A percentile compares a stretch with the other conserved stretches of the same genome.
Conservation (phyloP, 1,140 invertebrate genomes). For the Drosophila sucinea region DNA sequence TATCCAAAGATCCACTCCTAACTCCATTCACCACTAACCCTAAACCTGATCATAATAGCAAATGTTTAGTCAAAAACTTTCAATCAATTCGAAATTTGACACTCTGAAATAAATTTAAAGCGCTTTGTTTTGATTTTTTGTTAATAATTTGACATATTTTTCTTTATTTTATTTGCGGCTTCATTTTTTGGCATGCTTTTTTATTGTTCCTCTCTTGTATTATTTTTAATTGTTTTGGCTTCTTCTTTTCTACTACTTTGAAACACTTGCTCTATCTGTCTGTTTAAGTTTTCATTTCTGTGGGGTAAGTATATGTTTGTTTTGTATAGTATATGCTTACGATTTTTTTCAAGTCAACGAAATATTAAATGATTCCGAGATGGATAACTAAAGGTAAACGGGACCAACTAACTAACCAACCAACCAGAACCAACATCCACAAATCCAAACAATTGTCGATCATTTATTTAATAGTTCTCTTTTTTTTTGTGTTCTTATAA, state of each 20-base stretch:
- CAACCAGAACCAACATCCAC: slow-evolving; percentile 40
- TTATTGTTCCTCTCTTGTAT: neutral
- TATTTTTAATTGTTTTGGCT: slow-evolving; percentile 26
- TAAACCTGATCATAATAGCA: slow-evolving; percentile 17
- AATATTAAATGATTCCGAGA: slow-evolving; percentile 6
- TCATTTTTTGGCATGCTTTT: slow-evolving; percentile 29
- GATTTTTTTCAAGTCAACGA: slow-evolving; percentile 32
- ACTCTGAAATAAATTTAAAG: slow-evolving; percentile 1
- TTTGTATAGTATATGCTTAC: slow-evolving; percentile 10
- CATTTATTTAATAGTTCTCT: slow-evolving; percentile 30
- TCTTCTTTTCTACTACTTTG: slow-evolving; percentile 10
- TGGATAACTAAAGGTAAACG: slow-evolving; percentile 46
- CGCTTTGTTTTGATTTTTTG: neutral
- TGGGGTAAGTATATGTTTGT: slow-evolving; percentile 61
- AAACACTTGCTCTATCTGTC: slow-evolving; percentile 36
- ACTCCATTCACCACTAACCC: slow-evolving; percentile 2
- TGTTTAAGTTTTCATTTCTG: slow-evolving; percentile 30
- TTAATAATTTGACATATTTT: slow-evolving; percentile 20
- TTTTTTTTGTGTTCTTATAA: slow-evolving; percentile 22
- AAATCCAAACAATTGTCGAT: slow-evolving; percentile 41
- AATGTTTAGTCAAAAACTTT: slow-evolving; percentile 72
- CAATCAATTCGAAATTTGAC: slow-evolving; percentile 1
- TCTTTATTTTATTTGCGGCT: slow-evolving; percentile 24
- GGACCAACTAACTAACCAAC: slow-evolving; percentile 38
- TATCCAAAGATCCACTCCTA: neutral